Base-by-base conservation (phyloP, 1,140 invertebrate genomes). In the Brachionus sp. region DNA sequence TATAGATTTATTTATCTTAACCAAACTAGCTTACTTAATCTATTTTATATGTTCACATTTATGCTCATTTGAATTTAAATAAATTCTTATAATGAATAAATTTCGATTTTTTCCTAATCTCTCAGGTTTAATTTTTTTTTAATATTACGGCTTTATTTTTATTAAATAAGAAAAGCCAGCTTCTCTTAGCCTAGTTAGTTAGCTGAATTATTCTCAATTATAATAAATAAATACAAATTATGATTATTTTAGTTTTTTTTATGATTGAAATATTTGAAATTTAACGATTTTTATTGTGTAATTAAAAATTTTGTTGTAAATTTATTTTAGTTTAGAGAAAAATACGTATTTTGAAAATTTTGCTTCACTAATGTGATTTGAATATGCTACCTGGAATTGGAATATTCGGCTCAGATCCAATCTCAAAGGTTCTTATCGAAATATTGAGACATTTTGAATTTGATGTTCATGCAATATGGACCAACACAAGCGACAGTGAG, bases 361-460 rank as follows among this genome's bases (percentile, higher is more conserved):
- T 57, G 19, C 50, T 19, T 57, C 50, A 19, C 16, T 37, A 29
- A 64, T 64, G 37, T 70, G 35, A 42, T 70, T 70, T 70, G 35
- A 70, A 70, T n/a, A 80, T 80, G 77, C 39, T 80, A 29, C 77
- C 77, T 66, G 77, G 77, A 62, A 66, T 80, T 39, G 77, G 77
- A 57, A 80, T 80, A 80, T 80, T 57, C 50, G 77, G 77, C 50
- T 42, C 62, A 0, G 62, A 80, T 80, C 50, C 77, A 44, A 29
- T 66, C 6, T 46, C 39, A 19, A 75, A 75, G 44, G 33, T 66
- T 10, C 50, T 80, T 13, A 62, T 80, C 6, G 46, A 80, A 44
- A 39, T 80, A 80, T 44, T 80, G 33, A 23, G 35, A 39, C 77
- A 66, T 37, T 66, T 80, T n/a, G 77, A 66, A 19, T 80, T 80